phyloP scores from a whole-genome alignment of 2,797 vertebrate species.

The Pangasius djambal region DNA sequence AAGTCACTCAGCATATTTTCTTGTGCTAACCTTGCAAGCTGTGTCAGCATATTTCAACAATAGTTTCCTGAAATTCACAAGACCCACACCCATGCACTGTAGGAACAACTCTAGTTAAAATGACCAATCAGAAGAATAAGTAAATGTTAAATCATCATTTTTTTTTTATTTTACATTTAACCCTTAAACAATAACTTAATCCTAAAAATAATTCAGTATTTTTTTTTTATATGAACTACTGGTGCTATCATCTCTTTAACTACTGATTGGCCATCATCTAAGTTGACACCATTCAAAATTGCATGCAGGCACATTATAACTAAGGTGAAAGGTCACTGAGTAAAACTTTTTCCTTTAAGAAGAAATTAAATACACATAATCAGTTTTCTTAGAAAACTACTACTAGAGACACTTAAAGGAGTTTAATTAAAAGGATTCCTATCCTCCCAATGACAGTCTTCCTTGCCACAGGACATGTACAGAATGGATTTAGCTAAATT shows the following conservation, averaged over 20 bases:
- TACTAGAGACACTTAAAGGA: neutral
- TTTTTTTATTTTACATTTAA: neutral
- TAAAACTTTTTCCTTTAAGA: neutral
- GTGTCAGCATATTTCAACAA: neutral
- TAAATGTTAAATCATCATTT: neutral
- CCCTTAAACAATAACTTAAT: neutral
- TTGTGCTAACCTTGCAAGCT: neutral
- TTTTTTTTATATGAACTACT: neutral
- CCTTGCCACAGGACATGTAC: neutral
- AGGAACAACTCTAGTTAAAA: neutral
- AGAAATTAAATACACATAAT: neutral
- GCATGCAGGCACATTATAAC: neutral
- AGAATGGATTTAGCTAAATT: neutral
- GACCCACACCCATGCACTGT: neutral
- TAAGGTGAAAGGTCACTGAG: neutral
- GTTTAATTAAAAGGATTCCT: neutral
- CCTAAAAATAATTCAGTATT: neutral
- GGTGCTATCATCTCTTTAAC: no score
- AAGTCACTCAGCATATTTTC: neutral
- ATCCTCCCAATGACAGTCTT: neutral
- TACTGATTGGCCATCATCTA: no score
- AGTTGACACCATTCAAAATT: neutral
- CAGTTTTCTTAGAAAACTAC: neutral
- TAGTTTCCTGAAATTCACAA: neutral
- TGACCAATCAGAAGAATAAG: neutral